Evolutionary conservation across 2,888 invertebrate genomes (phyloP).

Genomic region (Cosmia trapezina): DNA sequence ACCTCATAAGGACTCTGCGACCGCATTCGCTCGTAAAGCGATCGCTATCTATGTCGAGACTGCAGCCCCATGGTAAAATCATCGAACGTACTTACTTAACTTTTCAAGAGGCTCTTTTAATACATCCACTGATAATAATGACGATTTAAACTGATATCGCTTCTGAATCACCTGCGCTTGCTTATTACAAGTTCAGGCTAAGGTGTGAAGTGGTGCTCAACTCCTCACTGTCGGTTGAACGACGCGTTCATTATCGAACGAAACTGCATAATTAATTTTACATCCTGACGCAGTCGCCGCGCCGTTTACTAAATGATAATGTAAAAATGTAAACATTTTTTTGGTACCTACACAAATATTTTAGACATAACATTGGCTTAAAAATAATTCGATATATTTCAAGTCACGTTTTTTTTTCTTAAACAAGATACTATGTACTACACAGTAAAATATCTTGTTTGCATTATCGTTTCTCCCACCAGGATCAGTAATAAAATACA

Average conservation of each 20-base stretch:
- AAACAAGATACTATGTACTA: background rate
- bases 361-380: conserved; percentile 12
- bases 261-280: conserved; percentile 25
- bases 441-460: background rate
- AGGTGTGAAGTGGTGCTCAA: conserved; percentile 26
- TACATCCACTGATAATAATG: no score
- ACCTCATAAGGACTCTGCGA: no score
- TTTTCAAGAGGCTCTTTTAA: no score
- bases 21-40: no score
- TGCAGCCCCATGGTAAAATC: no score
- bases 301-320: conserved; percentile 12
- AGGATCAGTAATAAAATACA: no score
- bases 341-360: conserved; percentile 1
- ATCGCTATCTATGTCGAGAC: no score
- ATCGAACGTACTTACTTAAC: no score
- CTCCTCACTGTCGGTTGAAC: conserved; percentile 8
- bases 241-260: conserved; percentile 16
- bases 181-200: background rate
- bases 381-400: conserved; percentile 6
- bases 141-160: background rate
- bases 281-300: conserved; percentile 25
- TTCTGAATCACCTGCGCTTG: background rate
- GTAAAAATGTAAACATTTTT: conserved; percentile 23
- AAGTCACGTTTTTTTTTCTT: background rate
- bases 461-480: background rate